Conservation (phyloP, 1,140 invertebrate species). For the Stegodyphus dumicola region DNA sequence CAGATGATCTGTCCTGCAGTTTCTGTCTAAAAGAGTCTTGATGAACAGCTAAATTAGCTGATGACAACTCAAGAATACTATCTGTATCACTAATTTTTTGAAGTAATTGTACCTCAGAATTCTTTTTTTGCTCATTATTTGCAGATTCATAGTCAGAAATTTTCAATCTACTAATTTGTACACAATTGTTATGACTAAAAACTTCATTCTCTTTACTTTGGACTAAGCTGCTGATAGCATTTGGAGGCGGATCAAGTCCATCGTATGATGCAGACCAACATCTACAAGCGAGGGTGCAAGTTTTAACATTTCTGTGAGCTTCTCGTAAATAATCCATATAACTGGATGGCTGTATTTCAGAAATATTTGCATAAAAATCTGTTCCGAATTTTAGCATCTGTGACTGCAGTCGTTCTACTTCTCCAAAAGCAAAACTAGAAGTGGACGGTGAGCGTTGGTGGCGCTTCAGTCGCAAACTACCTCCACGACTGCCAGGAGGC, state of each 20-base stretch:
- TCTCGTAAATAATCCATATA: conserved; percentile 77
- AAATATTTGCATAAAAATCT: conserved; percentile 12
- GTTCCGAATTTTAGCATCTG: background rate
- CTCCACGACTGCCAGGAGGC: conserved; percentile 13
- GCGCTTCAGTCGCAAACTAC: conserved; percentile 52
- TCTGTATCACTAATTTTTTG: conserved; percentile 19
- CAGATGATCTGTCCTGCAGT: background rate
- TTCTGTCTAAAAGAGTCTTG: conserved; percentile 35
- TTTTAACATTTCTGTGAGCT: conserved; percentile 79
- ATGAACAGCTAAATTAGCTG: conserved; percentile 38
- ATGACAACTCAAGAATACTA: conserved; percentile 38
- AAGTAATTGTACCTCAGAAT: background rate
- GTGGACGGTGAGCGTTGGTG: conserved; percentile 56
- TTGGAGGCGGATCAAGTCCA: conserved; percentile 71
- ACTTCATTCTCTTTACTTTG: conserved; percentile 27
- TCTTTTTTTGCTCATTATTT: conserved; percentile 9
- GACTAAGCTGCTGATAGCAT: conserved; percentile 19
- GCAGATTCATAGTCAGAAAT: background rate
- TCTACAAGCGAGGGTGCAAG: conserved; percentile 78
- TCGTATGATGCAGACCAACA: conserved; percentile 84
- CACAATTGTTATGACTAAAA: conserved; percentile 7
- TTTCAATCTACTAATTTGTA: conserved; percentile 2
- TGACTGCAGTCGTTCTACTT: conserved; percentile 31
- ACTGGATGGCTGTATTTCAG: conserved; percentile 34
- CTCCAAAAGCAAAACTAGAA: conserved; percentile 58